Conservation (phyloP, 2,888 invertebrate genomes). For the Hybos culiciformis region DNA sequence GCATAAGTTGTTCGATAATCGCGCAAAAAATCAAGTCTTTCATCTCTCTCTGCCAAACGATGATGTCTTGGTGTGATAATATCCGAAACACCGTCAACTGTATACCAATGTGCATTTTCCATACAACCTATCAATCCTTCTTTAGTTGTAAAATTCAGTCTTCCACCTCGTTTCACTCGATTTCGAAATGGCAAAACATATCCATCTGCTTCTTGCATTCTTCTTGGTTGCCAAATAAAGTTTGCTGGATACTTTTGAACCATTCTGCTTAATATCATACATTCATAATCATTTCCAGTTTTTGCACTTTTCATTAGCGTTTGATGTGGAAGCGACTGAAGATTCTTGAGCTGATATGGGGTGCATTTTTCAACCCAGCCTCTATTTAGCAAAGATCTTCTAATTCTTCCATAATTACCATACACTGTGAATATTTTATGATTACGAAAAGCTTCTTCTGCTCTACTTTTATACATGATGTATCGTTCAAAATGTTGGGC, state of each 20-base stretch:
- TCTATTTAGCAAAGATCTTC: constrained; percentile 42
- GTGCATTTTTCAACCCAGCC: constrained; percentile 64
- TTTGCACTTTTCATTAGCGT: constrained; percentile 24
- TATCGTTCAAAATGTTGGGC: no score
- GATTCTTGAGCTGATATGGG: constrained; percentile 21
- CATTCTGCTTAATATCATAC: constrained; percentile 43
- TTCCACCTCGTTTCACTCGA: constrained; percentile 23
- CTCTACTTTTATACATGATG: no score
- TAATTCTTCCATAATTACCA: constrained; percentile 25
- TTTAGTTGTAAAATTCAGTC: constrained; percentile 38
- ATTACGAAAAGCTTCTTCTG: not conserved
- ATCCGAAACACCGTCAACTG: constrained; percentile 24
- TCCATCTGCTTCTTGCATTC: not conserved
- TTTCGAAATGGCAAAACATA: constrained; percentile 25
- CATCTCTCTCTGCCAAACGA: constrained; percentile 24
- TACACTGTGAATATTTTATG: constrained; percentile 30
- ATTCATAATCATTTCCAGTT: constrained; percentile 29
- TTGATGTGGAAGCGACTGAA: constrained; percentile 26
- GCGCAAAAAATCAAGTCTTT: constrained; percentile 23
- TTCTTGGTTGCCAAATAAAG: constrained; percentile 53
- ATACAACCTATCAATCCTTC: constrained; percentile 34
- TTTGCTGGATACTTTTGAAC: constrained; percentile 49
- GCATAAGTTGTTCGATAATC: constrained; percentile 72
- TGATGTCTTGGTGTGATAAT: constrained; percentile 56
- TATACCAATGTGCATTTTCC: constrained; percentile 28